Evolutionary conservation across 2,797 vertebrate species (phyloP), one percentile per base, ranked within the genome.

Genomic region (Micropoecilia bifurca): DNA sequence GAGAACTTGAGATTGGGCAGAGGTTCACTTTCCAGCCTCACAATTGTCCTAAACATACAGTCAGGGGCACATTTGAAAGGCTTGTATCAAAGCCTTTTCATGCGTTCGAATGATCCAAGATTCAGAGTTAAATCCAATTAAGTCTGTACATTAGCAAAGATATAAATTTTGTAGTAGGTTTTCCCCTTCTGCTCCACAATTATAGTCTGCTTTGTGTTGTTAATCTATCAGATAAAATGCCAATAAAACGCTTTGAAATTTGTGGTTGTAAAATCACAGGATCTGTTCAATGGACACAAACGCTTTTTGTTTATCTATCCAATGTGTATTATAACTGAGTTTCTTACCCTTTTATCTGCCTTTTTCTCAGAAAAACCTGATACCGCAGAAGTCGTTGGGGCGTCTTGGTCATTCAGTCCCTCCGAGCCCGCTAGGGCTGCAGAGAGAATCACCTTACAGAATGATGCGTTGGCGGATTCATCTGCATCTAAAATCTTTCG

Each of bases 381-480:
- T 39, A 39, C 41, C 73, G 14, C 47, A 94, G 93, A 72, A 76
- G 61, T 83, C 45, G 55, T 78, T 0, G 85, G 85, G 53, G 83
- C 66, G 43, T 71, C 47, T 30, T 47, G 33, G 0, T 82, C 81
- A 76, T 71, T 66, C 76, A 81, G 80, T 20, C 71, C 80, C 61
- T 71, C 55, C 13, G 80, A 89, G 76, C 66, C 75, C 28, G 8
- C 18, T 1, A 74, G 48, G 69, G 91, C 93, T 72, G 46, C 7
- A 4, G 71, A 93, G 69, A 92, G 92, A 33, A 78, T 90, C 83
- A 77, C 80, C 1, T 72, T 77, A 6, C 77, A 5, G 57, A 89
- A 89, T 25, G 33, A 53, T 0, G 30, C 46, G 14, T 13, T 71
- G 1, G 5, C 1, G 1, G 77, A 89, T 48, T 84, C 73, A 4